A percentile compares a stretch with the other conserved stretches of the same genome.
Conservation (phyloP, 1,140 invertebrate genomes). For the Drosophila malerkotliana region DNA sequence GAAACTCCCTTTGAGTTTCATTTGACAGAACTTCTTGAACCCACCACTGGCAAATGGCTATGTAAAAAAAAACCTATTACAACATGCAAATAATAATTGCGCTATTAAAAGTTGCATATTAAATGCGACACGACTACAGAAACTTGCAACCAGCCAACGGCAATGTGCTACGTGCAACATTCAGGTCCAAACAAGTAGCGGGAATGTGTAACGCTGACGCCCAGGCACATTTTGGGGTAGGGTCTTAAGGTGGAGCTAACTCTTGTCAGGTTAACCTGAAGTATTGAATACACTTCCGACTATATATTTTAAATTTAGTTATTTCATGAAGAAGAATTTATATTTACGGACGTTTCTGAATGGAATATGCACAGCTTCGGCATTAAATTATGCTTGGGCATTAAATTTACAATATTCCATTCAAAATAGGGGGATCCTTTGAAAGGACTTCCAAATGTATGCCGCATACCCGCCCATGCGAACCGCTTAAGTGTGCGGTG, state of each 20-base stretch:
- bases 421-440: background rate
- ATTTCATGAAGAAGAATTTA: background rate
- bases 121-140: constrained; percentile 70
- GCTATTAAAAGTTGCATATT: constrained; percentile 81
- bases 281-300: background rate
- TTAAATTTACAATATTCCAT: background rate
- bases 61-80: constrained; percentile 57
- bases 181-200: constrained; percentile 47
- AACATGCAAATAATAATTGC: constrained; percentile 82
- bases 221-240: constrained; percentile 26
- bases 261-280: background rate
- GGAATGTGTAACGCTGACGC: constrained; percentile 63
- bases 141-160: constrained; percentile 35
- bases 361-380: too few relatives aligned
- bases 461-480: constrained; percentile 15
- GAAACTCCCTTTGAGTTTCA: constrained; percentile 9
- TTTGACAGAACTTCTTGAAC: constrained; percentile 19
- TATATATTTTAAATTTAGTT: background rate
- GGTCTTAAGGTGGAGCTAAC: constrained; percentile 22
- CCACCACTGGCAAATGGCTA: constrained; percentile 5
- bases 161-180: constrained; percentile 25
- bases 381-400: background rate
- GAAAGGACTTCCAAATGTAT: constrained; percentile 3
- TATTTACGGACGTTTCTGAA: background rate
- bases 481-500: constrained; percentile 7